A percentile compares a stretch with the other conserved stretches of the same genome.
These are phyloP conservation scores for Pogonomyrmex californicus DNA, from an alignment of 1,140 invertebrate species.

Conservation along the genomic window DNA sequence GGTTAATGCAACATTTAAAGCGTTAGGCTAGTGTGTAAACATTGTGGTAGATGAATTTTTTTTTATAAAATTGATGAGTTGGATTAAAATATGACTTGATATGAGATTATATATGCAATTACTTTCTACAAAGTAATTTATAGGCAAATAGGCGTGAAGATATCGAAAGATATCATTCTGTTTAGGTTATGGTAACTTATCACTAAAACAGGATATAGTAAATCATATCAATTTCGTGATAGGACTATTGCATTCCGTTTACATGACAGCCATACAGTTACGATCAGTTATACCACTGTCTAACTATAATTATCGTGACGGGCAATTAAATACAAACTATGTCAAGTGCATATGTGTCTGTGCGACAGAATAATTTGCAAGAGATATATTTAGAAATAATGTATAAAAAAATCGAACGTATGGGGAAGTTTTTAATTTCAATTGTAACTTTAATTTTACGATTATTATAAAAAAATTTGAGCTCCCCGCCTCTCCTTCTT, in stretches of 20 bases:
- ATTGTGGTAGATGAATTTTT: not conserved
- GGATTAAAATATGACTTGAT: not conserved
- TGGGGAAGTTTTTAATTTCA: not conserved
- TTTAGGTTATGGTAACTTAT: slow-evolving; percentile 35
- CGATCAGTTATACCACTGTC: slow-evolving; percentile 35
- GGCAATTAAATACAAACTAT: slow-evolving; percentile 44
- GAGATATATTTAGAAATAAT: not conserved
- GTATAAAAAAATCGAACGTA: not conserved
- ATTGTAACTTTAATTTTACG: not conserved
- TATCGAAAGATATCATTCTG: not conserved
- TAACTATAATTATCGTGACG: slow-evolving; percentile 40
- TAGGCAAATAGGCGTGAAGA: not conserved
- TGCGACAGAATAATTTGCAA: not conserved
- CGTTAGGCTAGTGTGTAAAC: not conserved
- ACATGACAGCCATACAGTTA: slow-evolving; percentile 44
- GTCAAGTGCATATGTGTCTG: not conserved
- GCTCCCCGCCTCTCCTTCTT: too few relatives aligned
- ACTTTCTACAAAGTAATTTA: not conserved
- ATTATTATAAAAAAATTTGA: not conserved
- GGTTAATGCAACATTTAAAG: not conserved
- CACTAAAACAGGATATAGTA: slow-evolving; percentile 29
- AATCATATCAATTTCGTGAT: slow-evolving; percentile 48
- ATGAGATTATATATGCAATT: not conserved
- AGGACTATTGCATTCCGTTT: slow-evolving; percentile 53
- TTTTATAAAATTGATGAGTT: not conserved